Percentiles rank a stretch among this genome's conserved stretches.
Conservation (phyloP, 2,113 vertebrate genomes). For the Notiomystis cincta region DNA sequence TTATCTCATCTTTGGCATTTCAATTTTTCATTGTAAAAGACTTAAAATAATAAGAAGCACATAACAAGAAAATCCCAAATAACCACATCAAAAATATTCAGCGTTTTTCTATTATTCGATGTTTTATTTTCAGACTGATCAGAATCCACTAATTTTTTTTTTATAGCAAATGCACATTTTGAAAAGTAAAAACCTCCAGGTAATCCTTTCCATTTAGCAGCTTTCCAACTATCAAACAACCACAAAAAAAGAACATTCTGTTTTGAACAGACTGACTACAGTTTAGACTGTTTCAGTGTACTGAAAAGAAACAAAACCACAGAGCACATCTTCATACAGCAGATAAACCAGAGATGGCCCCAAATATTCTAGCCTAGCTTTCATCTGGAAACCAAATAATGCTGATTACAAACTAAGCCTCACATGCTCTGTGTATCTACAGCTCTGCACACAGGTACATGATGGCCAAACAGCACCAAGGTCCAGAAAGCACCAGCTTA, state of each 20-base stretch:
- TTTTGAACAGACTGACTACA: neutral
- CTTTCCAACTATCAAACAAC: neutral
- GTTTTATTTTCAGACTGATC: neutral
- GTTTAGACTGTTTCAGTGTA: neutral
- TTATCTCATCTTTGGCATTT: neutral
- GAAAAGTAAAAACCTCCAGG: neutral
- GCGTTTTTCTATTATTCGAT: neutral
- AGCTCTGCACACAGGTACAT: neutral
- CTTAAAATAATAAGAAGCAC: neutral
- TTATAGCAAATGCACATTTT: neutral
- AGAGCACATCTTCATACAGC: neutral
- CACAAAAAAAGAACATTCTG: neutral
- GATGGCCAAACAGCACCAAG: neutral
- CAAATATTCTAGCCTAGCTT: neutral
- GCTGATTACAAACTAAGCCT: neutral
- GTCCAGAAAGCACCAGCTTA: neutral
- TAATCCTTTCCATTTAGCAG: neutral
- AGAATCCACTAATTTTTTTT: neutral
- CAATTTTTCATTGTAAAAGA: neutral
- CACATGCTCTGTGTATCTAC: accelerated
- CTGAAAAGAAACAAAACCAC: neutral
- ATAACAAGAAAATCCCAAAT: neutral
- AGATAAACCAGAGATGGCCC: neutral
- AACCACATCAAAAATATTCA: neutral
- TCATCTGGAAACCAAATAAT: neutral